phyloP scores from a whole-genome alignment of 1,140 invertebrate genomes.

The Ceratitis capitata region DNA sequence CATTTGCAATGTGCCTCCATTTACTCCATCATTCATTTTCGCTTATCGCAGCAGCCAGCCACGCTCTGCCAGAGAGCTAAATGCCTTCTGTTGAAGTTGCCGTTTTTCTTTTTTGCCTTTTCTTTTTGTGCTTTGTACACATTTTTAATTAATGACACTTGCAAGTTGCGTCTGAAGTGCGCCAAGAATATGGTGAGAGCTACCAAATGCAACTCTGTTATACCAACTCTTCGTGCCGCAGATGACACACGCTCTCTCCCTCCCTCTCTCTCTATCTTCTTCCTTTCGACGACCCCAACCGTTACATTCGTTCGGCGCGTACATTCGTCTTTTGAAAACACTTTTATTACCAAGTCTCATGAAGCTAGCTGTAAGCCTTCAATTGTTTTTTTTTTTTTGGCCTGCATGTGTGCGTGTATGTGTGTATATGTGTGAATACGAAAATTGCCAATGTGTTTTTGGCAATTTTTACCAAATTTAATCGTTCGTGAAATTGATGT shows the following conservation, averaged over 20 bases:
- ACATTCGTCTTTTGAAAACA: too few species aligned
- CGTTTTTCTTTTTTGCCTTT: not conserved
- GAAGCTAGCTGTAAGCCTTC: too few species aligned
- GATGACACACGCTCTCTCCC: not conserved
- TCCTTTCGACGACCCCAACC: not conserved
- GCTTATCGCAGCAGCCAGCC: not conserved
- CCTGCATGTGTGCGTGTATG: too few species aligned
- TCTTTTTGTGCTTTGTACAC: not conserved
- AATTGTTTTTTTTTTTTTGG: too few species aligned
- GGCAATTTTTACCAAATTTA: constrained; percentile 25
- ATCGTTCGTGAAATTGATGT: constrained; percentile 24
- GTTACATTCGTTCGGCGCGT: too few species aligned
- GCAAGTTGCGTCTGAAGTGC: not conserved
- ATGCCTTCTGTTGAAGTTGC: not conserved
- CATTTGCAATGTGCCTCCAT: not conserved
- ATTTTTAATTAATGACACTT: constrained; percentile 2
- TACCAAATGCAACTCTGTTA: not conserved
- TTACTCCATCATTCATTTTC: not conserved
- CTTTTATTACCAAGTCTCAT: too few species aligned
- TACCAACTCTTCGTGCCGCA: not conserved
- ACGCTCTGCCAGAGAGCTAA: not conserved
- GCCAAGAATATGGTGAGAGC: not conserved
- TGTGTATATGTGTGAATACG: not conserved
- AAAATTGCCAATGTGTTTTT: not conserved
- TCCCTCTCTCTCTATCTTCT: too few species aligned